phyloP scores from a whole-genome alignment of 2,888 invertebrate genomes.

The Troides helena region DNA sequence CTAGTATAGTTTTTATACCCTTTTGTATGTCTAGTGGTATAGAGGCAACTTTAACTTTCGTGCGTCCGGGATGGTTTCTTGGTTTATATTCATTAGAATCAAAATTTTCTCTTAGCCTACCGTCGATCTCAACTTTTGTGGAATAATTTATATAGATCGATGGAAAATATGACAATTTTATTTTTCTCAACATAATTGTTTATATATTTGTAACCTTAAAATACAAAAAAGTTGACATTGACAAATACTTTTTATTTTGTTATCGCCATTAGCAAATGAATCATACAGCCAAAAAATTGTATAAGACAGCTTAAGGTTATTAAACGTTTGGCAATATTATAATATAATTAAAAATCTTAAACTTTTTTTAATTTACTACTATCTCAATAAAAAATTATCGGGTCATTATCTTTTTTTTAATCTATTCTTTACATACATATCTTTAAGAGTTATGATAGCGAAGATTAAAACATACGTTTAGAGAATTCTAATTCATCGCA shows the following conservation, averaged over 20 bases:
- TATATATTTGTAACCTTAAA: conserved; percentile 29
- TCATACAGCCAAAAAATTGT: neutral
- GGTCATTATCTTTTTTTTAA: too few relatives aligned
- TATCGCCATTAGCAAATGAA: neutral
- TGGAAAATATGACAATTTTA: conserved; percentile 49
- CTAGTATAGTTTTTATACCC: conserved; percentile 76
- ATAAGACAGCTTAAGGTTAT: neutral
- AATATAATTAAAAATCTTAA: too few relatives aligned
- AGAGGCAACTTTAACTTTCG: conserved; percentile 70
- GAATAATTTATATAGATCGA: conserved; percentile 51
- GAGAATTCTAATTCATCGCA: too few relatives aligned
- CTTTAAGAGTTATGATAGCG: too few relatives aligned
- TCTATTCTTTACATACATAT: too few relatives aligned
- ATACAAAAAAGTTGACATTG: neutral
- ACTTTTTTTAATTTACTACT: too few relatives aligned
- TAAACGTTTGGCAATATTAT: too few relatives aligned
- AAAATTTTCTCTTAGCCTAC: conserved; percentile 69
- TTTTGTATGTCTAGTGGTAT: conserved; percentile 82
- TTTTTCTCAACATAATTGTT: conserved; percentile 61
- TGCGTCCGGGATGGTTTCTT: conserved; percentile 86
- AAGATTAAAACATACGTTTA: too few relatives aligned
- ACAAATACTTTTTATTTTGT: neutral
- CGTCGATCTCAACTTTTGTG: conserved; percentile 74
- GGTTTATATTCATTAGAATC: conserved; percentile 81
- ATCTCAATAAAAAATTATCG: too few relatives aligned